Evolutionary conservation across 30 jellyfish, hydroid and myxozoan species (phyloP).

Genomic region (Hydractinia echinata): DNA sequence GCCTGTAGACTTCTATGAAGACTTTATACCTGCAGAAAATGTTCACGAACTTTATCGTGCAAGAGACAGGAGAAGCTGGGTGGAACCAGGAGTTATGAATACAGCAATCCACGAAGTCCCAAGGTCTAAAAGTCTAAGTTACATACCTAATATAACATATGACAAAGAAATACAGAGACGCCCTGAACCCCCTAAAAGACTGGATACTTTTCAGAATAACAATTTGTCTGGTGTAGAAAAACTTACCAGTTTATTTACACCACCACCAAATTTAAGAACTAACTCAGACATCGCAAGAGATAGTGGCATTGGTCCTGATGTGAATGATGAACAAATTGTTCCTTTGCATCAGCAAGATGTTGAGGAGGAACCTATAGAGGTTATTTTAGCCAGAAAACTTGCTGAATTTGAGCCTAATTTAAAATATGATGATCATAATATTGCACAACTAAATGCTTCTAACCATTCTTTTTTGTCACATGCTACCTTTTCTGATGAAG

Average conservation of each 20-base stretch:
- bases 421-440: not conserved
- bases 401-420: not conserved
- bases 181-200: conserved; percentile 15
- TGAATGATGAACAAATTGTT: not conserved
- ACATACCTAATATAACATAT: not conserved
- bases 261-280: not conserved
- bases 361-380: conserved; percentile 15
- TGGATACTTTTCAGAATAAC: not conserved
- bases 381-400: not conserved
- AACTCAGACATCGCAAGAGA: not conserved
- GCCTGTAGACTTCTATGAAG: conserved; percentile 19
- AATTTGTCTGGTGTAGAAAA: not conserved
- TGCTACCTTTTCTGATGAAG: not conserved
- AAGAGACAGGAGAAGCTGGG: not conserved
- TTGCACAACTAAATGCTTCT: not conserved
- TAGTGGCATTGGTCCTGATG: not conserved
- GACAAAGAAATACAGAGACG: not conserved
- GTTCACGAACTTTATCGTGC: not conserved
- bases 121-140: conserved; percentile 4
- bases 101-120: not conserved
- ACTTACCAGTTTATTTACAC: not conserved
- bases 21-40: conserved; percentile 17
- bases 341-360: not conserved
- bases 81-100: not conserved
- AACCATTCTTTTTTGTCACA: not conserved